These are phyloP conservation scores for Halichoeres trimaculatus DNA, from an alignment of 2,113 vertebrate species.

Conservation along the genomic window DNA sequence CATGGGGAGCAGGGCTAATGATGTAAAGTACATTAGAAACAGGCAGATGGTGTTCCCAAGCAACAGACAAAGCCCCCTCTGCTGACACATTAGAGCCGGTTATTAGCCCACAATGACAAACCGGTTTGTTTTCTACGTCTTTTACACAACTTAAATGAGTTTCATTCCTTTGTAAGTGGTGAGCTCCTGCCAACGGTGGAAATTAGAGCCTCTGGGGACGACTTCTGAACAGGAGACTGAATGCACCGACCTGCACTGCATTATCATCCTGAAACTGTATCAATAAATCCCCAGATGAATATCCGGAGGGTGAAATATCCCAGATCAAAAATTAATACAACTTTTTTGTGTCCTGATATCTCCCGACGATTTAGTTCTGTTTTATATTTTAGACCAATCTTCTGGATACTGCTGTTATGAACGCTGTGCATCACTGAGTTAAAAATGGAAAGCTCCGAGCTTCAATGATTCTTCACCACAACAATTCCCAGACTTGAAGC, in stretches of 20 bases:
- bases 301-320: neutral
- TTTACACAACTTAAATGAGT: conserved; percentile 65
- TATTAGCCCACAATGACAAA: conserved; percentile 80
- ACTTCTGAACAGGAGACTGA: conserved; percentile 3
- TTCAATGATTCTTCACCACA: too few species aligned
- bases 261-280: neutral
- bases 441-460: neutral
- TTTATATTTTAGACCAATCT: too few species aligned
- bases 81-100: conserved; percentile 75
- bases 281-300: neutral
- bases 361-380: neutral
- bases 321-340: neutral
- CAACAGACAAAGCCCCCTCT: conserved; percentile 79
- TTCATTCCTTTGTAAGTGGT: conserved; percentile 27
- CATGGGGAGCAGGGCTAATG: conserved; percentile 69
- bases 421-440: neutral
- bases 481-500: too few species aligned
- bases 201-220: conserved; percentile 26
- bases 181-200: conserved; percentile 21
- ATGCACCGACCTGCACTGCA: neutral
- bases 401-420: neutral
- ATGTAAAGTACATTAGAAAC: conserved; percentile 77
- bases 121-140: conserved; percentile 67
- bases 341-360: neutral
- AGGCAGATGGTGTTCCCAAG: conserved; percentile 82